phyloP scores from a whole-genome alignment of 2,888 invertebrate species.

The Leptodirus hochenwartii region DNA sequence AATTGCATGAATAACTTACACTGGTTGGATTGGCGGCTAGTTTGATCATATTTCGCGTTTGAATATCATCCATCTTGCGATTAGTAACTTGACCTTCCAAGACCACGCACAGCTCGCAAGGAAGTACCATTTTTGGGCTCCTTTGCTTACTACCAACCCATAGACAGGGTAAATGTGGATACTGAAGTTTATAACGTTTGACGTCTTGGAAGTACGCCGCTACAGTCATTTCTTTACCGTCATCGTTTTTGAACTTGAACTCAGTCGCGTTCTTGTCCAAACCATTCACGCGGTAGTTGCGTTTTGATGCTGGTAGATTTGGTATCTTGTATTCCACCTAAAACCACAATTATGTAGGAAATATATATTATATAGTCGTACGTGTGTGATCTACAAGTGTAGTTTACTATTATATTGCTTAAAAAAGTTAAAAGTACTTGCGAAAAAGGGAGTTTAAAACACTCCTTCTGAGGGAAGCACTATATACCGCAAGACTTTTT shows the following conservation, averaged over 20 bases:
- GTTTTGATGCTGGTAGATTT: conserved; percentile 21
- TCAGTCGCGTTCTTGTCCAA: conserved; percentile 21
- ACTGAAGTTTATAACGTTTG: conserved; percentile 28
- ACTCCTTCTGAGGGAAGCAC: no score
- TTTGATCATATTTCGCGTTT: conserved; percentile 75
- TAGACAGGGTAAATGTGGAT: conserved; percentile 62
- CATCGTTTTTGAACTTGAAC: conserved; percentile 23
- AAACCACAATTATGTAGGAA: conserved; percentile 12
- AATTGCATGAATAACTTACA: conserved; percentile 55
- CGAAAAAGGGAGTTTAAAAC: no score
- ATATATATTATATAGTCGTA: no score
- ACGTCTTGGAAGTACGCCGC: conserved; percentile 26
- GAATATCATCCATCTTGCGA: conserved; percentile 62
- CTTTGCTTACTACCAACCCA: conserved; percentile 39
- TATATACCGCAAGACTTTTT: no score
- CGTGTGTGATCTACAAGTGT: no score
- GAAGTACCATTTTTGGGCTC: conserved; percentile 56
- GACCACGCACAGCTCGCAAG: conserved; percentile 67
- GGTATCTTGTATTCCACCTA: conserved; percentile 32
- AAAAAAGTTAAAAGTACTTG: no score
- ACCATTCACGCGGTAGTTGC: conserved; percentile 30
- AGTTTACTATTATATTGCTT: conserved; percentile 6
- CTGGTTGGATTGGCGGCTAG: conserved; percentile 68
- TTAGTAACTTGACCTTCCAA: conserved; percentile 58
- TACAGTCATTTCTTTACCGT: conserved; percentile 25